These are phyloP conservation scores for Lasioglossum malachurum DNA, from an alignment of 2,888 invertebrate genomes.

Conservation along the genomic window DNA sequence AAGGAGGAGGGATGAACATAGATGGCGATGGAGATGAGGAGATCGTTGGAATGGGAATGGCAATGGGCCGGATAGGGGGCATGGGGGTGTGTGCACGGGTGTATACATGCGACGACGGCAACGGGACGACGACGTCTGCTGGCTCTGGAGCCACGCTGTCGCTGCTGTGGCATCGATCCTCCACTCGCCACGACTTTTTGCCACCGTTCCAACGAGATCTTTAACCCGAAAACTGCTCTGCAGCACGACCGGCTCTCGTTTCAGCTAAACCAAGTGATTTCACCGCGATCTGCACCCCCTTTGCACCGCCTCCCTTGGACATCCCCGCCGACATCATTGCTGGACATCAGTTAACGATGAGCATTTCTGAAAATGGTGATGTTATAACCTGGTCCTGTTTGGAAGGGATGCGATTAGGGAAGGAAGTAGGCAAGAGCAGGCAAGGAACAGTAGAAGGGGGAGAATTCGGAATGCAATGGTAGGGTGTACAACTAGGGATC, in stretches of 20 bases:
- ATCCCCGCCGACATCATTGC: not conserved
- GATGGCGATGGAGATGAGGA: slow-evolving; percentile 66
- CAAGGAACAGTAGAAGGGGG: not conserved
- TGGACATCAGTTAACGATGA: not conserved
- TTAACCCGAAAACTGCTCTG: slow-evolving; percentile 69
- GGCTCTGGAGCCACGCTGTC: slow-evolving; percentile 82
- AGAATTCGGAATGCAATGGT: not conserved
- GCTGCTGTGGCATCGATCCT: slow-evolving; percentile 78
- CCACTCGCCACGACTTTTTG: slow-evolving; percentile 78
- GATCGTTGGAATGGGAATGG: slow-evolving; percentile 72
- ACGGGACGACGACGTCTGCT: slow-evolving; percentile 64
- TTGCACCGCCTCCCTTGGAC: not conserved
- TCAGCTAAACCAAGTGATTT: slow-evolving; percentile 58
- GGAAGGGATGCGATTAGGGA: not conserved
- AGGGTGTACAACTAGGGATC: too few relatives aligned
- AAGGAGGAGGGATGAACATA: slow-evolving; percentile 48
- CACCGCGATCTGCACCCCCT: slow-evolving; percentile 18
- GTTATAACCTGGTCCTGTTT: not conserved
- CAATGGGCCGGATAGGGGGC: slow-evolving; percentile 60
- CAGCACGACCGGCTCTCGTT: slow-evolving; percentile 56
- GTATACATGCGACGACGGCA: slow-evolving; percentile 40
- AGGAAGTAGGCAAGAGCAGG: not conserved
- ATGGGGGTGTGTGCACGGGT: slow-evolving; percentile 51
- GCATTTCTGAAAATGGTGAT: not conserved
- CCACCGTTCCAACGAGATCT: slow-evolving; percentile 73